A percentile compares a stretch with the other conserved stretches of the same genome.
These are phyloP conservation scores for Fissipunctia ypsillon DNA, from an alignment of 2,888 invertebrate species.

Conservation along the genomic window DNA sequence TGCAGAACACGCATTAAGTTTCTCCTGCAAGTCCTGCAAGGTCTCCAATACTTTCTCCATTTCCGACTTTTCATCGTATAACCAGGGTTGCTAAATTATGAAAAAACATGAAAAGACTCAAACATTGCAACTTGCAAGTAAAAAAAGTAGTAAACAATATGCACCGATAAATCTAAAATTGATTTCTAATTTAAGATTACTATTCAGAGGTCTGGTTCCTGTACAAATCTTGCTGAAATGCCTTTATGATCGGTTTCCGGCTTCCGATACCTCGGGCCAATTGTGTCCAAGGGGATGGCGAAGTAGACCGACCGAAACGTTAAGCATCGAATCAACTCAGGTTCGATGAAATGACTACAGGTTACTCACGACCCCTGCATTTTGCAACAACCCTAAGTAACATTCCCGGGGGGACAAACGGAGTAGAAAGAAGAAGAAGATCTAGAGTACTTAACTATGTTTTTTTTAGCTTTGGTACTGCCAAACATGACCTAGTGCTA, in stretches of 20 bases:
- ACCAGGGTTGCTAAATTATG: constrained; percentile 92
- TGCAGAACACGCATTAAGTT: constrained; percentile 92
- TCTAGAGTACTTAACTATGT: neutral
- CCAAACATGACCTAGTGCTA: neutral
- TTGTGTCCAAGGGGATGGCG: neutral
- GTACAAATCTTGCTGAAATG: constrained; percentile 3
- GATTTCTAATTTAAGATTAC: neutral
- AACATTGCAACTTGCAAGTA: neutral
- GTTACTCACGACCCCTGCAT: too few species aligned
- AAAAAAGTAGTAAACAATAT: neutral
- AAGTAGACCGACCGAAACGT: neutral
- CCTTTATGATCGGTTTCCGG: neutral
- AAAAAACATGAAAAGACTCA: constrained; percentile 25
- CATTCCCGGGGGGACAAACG: neutral
- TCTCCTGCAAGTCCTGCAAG: constrained; percentile 92
- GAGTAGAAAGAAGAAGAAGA: neutral
- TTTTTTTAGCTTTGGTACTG: neutral
- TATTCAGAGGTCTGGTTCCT: neutral
- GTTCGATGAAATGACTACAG: neutral
- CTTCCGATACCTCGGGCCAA: neutral
- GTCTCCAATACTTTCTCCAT: constrained; percentile 92
- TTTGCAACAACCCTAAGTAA: neutral
- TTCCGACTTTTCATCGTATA: constrained; percentile 93
- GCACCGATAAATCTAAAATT: neutral
- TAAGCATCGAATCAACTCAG: neutral